Percentiles rank a stretch among this genome's conserved stretches.
Conservation (phyloP, 2,113 vertebrate species). For the Malurus alboscapulatus region DNA sequence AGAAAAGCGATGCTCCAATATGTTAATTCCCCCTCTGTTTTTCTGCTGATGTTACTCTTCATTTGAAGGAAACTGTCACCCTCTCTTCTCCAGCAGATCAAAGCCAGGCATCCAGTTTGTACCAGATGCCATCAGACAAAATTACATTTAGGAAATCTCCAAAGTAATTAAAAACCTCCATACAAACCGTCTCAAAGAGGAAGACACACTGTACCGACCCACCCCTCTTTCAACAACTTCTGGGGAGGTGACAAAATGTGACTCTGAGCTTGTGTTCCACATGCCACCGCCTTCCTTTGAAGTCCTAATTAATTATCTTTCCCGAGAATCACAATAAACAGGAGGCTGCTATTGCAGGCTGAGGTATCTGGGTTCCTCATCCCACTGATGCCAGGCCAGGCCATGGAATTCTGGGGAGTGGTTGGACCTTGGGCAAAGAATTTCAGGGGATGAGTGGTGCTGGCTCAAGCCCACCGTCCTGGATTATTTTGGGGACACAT, state of each 20-base stretch:
- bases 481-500: background rate
- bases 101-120: slow-evolving; percentile 34
- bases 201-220: background rate
- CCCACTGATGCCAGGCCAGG: background rate
- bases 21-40: slow-evolving; percentile 51
- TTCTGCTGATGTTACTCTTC: slow-evolving; percentile 55
- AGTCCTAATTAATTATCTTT: slow-evolving; percentile 15
- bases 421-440: background rate
- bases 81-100: slow-evolving; percentile 34
- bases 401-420: background rate
- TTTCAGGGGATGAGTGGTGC: background rate
- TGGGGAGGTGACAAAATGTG: slow-evolving; percentile 1
- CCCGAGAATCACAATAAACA: background rate
- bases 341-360: background rate
- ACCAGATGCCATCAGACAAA: slow-evolving; percentile 34
- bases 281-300: background rate
- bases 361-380: background rate
- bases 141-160: slow-evolving; percentile 31
- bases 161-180: slow-evolving; percentile 36
- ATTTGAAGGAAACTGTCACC: slow-evolving; percentile 57
- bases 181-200: background rate
- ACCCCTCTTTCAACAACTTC: background rate
- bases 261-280: background rate
- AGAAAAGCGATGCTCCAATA: slow-evolving; percentile 26
- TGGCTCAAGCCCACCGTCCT: background rate